Conservation (phyloP, 2,113 vertebrate species). For the Manacus vitellinus region DNA sequence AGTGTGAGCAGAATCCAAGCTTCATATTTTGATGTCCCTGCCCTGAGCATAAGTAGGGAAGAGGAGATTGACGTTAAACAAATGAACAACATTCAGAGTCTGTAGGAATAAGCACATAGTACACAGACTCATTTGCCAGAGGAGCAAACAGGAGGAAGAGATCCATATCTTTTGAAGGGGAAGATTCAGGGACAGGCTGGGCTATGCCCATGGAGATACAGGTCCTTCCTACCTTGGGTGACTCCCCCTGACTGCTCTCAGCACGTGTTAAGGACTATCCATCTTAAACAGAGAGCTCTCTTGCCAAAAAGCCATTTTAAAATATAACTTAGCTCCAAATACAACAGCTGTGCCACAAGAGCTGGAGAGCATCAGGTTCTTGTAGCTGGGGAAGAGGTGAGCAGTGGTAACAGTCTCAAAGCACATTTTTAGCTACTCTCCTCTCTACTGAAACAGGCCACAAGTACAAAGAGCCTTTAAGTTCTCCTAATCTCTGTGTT, state of each 20-base stretch:
- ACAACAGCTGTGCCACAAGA: neutral
- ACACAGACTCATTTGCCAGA: neutral
- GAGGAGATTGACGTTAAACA: neutral
- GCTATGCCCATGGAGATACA: neutral
- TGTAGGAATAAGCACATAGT: neutral
- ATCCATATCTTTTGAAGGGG: neutral
- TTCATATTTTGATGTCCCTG: neutral
- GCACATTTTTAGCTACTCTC: neutral
- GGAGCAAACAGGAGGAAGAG: neutral
- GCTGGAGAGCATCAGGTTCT: neutral
- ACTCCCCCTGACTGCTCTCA: neutral
- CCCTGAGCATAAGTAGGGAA: neutral
- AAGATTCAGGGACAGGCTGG: neutral
- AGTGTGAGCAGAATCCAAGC: neutral
- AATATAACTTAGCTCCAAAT: neutral
- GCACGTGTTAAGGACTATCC: neutral
- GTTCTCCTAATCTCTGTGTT: neutral
- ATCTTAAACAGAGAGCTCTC: neutral
- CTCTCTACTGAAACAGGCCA: neutral
- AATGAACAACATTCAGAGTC: neutral
- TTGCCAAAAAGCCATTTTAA: neutral
- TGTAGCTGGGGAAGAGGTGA: neutral
- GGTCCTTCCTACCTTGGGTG: neutral
- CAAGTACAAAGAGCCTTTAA: neutral
- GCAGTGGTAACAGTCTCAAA: neutral